Base-by-base conservation (phyloP, 2,888 invertebrate species). In the Acrobasis consociella region DNA sequence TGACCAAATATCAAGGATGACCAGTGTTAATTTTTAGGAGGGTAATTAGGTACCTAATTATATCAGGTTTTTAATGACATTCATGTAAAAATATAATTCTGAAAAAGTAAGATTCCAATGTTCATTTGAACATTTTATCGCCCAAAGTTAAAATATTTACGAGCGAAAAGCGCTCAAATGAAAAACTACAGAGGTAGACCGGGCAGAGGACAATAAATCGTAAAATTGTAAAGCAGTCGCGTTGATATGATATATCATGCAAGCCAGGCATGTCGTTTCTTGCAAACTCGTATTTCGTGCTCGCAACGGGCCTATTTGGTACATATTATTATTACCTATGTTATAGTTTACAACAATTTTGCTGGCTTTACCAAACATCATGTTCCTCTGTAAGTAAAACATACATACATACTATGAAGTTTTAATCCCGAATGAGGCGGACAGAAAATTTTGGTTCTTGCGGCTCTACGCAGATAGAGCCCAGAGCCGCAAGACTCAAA, bases 241-340 rank as follows among this genome's bases (percentile, higher is more conserved):
- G 81, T 78, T 79, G 77, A 76, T 66, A 77, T 81, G 76, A 85
- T 85, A 85, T 85, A 85, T 87, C 83, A 85, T 84, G 80, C 80
- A 81, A n/a, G 16, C 15, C 80, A 81, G 22, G 15, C 15, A 49
- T 70, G 77, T 75, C 74, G 74, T 74, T 77, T 81, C 74, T 75
- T 77, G 81, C 69, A 74, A 31, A 79, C 77, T 81, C 82, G 74
- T 82, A 86, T n/a, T 46, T 46, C 46, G n/a, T 46, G 46, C 46
- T 46, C n/a, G 46, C 10, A 46, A 46, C 46, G 46, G 46, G 1
- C 13, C 3, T 46, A 13, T 46, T 11, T n/a, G 11, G n/a, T n/a
- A 5, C 46, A 31, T 31, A 31, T 31, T n/a, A n/a, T 5, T 46
- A 11, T n/a, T 46, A n/a, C n/a, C n/a, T n/a, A n/a, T 46, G 5